Evolutionary conservation across 2,888 invertebrate species (phyloP).

Genomic region (Hypselothyrea guttata): DNA sequence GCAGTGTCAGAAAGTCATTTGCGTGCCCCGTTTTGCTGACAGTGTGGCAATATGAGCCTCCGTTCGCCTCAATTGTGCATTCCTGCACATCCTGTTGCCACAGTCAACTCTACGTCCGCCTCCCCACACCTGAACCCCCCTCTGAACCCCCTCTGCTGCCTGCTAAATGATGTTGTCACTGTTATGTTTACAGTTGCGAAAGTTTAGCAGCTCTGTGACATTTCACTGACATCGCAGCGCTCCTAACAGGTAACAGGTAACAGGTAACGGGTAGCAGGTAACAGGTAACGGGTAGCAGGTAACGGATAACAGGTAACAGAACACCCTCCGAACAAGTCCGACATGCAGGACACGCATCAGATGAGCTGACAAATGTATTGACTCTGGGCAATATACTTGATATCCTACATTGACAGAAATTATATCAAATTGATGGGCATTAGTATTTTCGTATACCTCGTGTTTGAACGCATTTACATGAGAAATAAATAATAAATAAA

Average conservation of each 20-base stretch:
- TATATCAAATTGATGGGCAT: too few species aligned
- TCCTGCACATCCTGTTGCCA: slow-evolving; percentile 56
- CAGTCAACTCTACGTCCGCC: neutral
- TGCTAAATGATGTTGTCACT: slow-evolving; percentile 53
- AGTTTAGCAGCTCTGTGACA: slow-evolving; percentile 49
- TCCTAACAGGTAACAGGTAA: slow-evolving; percentile 19
- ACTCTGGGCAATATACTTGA: slow-evolving; percentile 15
- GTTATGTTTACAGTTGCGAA: slow-evolving; percentile 60
- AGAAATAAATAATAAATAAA: too few species aligned
- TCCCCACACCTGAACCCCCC: slow-evolving; percentile 1
- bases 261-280: slow-evolving; percentile 12
- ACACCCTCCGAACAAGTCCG: slow-evolving; percentile 13
- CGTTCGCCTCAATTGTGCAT: slow-evolving; percentile 38
- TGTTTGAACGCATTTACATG: neutral
- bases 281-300: slow-evolving; percentile 12
- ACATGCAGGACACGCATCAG: slow-evolving; percentile 23
- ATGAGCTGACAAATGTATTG: slow-evolving; percentile 54
- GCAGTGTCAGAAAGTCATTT: slow-evolving; percentile 43
- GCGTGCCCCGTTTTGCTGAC: slow-evolving; percentile 27
- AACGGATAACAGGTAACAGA: slow-evolving; percentile 14
- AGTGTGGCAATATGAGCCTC: slow-evolving; percentile 36
- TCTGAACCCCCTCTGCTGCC: slow-evolving; percentile 1
- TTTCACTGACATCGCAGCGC: slow-evolving; percentile 59
- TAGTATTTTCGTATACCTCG: too few species aligned
- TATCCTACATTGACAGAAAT: too few species aligned